Conservation (phyloP, 2,888 invertebrate genomes). For the Lordiphosa fenestrarum region DNA sequence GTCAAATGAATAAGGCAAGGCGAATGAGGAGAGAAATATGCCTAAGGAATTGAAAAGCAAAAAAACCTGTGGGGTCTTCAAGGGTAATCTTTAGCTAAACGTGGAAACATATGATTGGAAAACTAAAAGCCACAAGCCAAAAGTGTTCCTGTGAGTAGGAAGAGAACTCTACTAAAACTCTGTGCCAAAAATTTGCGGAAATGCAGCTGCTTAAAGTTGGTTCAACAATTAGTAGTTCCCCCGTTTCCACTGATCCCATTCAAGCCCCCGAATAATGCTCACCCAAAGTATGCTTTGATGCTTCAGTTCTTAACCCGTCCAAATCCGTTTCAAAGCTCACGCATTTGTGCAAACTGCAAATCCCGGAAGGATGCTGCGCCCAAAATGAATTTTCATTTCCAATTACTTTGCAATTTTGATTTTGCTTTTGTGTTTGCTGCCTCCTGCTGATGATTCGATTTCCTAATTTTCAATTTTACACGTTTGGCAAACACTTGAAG, state of each 20-base stretch:
- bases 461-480: constrained; percentile 74
- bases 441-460: constrained; percentile 54
- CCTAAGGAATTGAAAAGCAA: constrained; percentile 1
- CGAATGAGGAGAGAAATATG: not conserved
- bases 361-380: not conserved
- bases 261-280: too few relatives aligned
- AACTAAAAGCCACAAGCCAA: too few relatives aligned
- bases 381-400: constrained; percentile 73
- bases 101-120: too few relatives aligned
- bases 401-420: constrained; percentile 70
- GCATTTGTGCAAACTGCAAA: not conserved
- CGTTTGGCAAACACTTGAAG: constrained; percentile 69
- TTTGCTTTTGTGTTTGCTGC: constrained; percentile 36
- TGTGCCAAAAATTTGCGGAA: too few relatives aligned
- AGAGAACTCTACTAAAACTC: too few relatives aligned
- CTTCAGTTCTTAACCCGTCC: not conserved
- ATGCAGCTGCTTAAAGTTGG: too few relatives aligned
- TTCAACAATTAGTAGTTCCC: too few relatives aligned
- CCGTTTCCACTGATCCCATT: too few relatives aligned
- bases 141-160: too few relatives aligned
- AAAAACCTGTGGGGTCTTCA: too few relatives aligned
- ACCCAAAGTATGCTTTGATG: too few relatives aligned
- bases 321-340: constrained; percentile 20
- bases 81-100: too few relatives aligned
- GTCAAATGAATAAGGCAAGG: not conserved